phyloP scores from a whole-genome alignment of 2,888 invertebrate genomes.

The Brachylomia viminalis region DNA sequence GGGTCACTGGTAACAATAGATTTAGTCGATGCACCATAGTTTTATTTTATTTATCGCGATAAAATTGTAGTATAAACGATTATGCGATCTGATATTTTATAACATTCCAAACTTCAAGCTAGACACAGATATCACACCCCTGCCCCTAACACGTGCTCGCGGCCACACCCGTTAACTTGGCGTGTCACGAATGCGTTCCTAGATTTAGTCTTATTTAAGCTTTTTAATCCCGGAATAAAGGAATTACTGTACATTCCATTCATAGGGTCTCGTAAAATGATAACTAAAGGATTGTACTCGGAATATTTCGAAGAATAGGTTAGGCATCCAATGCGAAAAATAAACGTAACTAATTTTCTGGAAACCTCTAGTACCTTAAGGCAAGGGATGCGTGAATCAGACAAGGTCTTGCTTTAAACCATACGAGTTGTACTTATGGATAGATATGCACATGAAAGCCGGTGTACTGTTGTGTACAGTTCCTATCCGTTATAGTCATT shows the following conservation, averaged over 20 bases:
- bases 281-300: constrained; percentile 25
- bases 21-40: constrained; percentile 22
- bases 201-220: constrained; percentile 33
- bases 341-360: constrained; percentile 19
- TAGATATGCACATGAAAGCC: constrained; percentile 6
- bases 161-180: constrained; percentile 49
- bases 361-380: constrained; percentile 16
- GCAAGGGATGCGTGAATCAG: not conserved
- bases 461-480: constrained; percentile 13
- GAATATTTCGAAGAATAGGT: constrained; percentile 13
- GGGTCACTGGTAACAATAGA: constrained; percentile 53
- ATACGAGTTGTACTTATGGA: not conserved
- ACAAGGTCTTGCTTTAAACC: constrained; percentile 25
- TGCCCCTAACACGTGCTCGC: constrained; percentile 21
- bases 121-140: not conserved
- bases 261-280: constrained; percentile 31
- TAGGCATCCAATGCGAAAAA: constrained; percentile 18
- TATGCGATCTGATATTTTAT: constrained; percentile 9
- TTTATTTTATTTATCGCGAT: constrained; percentile 28
- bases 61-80: not conserved
- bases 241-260: constrained; percentile 29
- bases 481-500: too few relatives aligned
- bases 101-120: not conserved
- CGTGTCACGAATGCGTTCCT: constrained; percentile 17
- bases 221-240: constrained; percentile 29